Base-by-base conservation (phyloP, 2,888 invertebrate species). In the Eristalinus aeneus region DNA sequence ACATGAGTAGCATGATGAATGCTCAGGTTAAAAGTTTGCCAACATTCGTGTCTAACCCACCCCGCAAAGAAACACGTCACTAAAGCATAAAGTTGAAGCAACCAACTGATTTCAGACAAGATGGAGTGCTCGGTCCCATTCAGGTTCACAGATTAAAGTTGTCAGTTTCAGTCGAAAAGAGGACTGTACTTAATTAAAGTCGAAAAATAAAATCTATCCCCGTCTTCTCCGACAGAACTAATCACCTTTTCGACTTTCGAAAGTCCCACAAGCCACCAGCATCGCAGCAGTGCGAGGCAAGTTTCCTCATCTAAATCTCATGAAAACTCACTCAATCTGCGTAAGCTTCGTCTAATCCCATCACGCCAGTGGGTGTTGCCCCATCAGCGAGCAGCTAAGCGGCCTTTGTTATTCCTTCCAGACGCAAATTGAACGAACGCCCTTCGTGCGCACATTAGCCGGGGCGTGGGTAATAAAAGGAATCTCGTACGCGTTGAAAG, bases 341-440 rank as follows among this genome's bases (percentile, higher is more conserved):
- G 16, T 46, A 46, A 16, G 46, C 46, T 16, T 16, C 1, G 16
- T 16, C 46, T 46, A 46, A 46, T 16, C 46, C 46, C 46, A 46
- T 69, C 69, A 56, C 36, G 58, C 8, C 36, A 58, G 36, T 36
- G 36, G 58, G 69, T 69, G 69, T 58, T 27, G 36, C 27, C 34
- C 16, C 58, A 58, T 58, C 53, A 60, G 39, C 60, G 53, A 54
- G n/a, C 46, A 34, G 46, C 27, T 58, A 34, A 39, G 16, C 46
- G 61, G 61, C 34, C 67, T 73, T 27, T 60, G 20, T 72, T 10
- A 60, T 61, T 60, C 53, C 60, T 27, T 68, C 12, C 23, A 74
- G 22, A 74, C 60, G 10, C 27, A 73, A 73, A 79, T 73, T 54
- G 61, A 67, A 67, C 36, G 36, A 67, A 67, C 67, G 36, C 60